A percentile compares a stretch with the other conserved stretches of the same genome.
phyloP scores from a whole-genome alignment of 2,888 invertebrate species.

The Aquatica leii region DNA sequence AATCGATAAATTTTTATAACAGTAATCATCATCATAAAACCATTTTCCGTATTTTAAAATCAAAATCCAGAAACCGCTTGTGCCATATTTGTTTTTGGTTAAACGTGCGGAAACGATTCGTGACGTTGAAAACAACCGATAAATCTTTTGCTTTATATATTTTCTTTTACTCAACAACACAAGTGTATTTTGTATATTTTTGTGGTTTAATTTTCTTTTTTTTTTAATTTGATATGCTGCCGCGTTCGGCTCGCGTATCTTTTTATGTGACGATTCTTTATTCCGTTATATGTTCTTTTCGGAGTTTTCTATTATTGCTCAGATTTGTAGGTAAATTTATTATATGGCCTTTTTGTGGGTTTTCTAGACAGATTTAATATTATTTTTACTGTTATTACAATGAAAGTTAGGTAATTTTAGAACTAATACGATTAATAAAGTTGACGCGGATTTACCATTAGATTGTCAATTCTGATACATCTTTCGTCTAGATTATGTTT shows the following conservation, averaged over 20 bases:
- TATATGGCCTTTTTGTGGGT: background rate
- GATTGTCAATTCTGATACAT: too few species aligned
- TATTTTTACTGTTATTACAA: too few species aligned
- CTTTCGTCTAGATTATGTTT: too few species aligned
- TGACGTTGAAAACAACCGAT: conserved; percentile 15
- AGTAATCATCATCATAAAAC: too few species aligned
- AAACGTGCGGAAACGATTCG: conserved; percentile 21
- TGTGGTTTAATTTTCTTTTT: conserved; percentile 10
- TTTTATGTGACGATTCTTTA: conserved; percentile 8
- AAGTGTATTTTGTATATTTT: too few species aligned
- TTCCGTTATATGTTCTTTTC: conserved; percentile 11
- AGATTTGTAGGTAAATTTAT: conserved; percentile 18
- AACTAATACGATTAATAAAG: too few species aligned
- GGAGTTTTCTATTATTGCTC: conserved; percentile 3
- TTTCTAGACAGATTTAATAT: background rate
- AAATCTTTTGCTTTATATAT: conserved; percentile 8
- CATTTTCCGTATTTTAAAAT: conserved; percentile 5
- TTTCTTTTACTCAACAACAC: background rate
- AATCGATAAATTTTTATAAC: too few species aligned
- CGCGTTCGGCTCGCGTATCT: background rate
- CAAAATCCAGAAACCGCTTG: background rate
- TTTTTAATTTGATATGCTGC: conserved; percentile 13
- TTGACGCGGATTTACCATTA: too few species aligned
- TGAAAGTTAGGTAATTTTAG: too few species aligned
- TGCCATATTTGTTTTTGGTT: conserved; percentile 7